These are phyloP conservation scores for Cylloceria caligata DNA, from an alignment of 2,888 invertebrate genomes.

Conservation along the genomic window DNA sequence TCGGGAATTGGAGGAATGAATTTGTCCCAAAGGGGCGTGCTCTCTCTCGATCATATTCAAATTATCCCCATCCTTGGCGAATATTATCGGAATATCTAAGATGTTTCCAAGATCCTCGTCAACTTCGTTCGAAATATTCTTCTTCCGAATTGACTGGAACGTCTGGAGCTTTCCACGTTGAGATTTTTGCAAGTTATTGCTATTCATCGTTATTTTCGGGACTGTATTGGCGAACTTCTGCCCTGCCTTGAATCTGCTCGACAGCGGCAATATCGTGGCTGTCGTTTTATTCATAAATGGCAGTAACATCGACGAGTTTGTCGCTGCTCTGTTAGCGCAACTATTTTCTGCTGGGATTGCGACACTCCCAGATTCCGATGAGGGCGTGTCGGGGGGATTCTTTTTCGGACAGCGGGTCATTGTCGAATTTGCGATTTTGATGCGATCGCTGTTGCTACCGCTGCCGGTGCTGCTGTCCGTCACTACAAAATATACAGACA, in stretches of 20 bases:
- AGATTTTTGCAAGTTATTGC: conserved; percentile 67
- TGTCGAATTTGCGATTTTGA: conserved; percentile 66
- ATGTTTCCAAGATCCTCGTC: conserved; percentile 85
- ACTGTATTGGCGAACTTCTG: conserved; percentile 71
- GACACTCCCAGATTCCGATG: conserved; percentile 69
- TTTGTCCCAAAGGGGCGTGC: conserved; percentile 70
- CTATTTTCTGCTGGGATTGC: conserved; percentile 76
- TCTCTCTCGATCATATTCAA: conserved; percentile 76
- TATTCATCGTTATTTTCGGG: conserved; percentile 79
- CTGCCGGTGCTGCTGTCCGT: conserved; percentile 73
- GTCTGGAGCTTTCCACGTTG: conserved; percentile 66
- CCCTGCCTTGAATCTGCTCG: conserved; percentile 72
- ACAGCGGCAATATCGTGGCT: conserved; percentile 73
- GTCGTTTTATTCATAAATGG: conserved; percentile 73
- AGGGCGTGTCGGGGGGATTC: conserved; percentile 69
- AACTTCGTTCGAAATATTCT: conserved; percentile 70
- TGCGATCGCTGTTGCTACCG: conserved; percentile 63
- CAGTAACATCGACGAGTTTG: conserved; percentile 71
- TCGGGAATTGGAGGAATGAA: conserved; percentile 29
- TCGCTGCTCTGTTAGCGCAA: conserved; percentile 60
- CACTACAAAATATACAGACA: conserved; percentile 79
- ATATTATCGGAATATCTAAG: conserved; percentile 88
- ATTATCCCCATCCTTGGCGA: conserved; percentile 87
- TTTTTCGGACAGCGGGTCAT: conserved; percentile 66
- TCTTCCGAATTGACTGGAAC: conserved; percentile 66